Evolutionary conservation across 35 echinoderm and acorn worm species (phyloP), one percentile per base, ranked within the genome.

Genomic region (Acanthaster planci): DNA sequence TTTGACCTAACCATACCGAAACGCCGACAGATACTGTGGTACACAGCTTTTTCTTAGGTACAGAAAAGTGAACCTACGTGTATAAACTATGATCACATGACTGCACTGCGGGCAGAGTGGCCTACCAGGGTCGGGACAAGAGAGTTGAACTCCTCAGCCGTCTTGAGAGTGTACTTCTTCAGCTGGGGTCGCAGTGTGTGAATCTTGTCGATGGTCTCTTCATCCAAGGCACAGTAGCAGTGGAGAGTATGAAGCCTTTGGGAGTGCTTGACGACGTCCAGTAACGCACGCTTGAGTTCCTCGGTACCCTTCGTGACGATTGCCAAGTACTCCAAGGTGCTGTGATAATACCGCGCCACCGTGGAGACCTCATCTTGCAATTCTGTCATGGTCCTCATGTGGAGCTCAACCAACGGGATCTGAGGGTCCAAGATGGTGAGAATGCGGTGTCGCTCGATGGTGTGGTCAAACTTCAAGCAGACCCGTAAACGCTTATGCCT

Each of bases 161-260:
- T 93, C 47, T 90, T 87, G 34, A 97, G 77, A 4, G 91, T 97
- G 57, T 52, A 87, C 37, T 92, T 86, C 29, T 75, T 79, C 51
- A 97, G 77, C 22, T 79, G 39, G 8, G 94, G 91, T 9, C 88
- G 52, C 39, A 92, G 79, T 21, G 51, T 42, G 40, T 79, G 85
- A 19, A 97, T 87, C 22, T 39, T 78, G 19, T 37, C 37, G 37
- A 97, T 97, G 38, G 91, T 86, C 1, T 84, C 87, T n/a, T 82
- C 60, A 51, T 89, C 92, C 76, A 99, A 47, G 2, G 83, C 95
- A 54, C 96, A 94, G 68, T 91, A 99, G 84, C 96, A 99, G 51
- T 99, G 87, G 17, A 94, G 79, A 14, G 88, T 89, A 14, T 78
- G 80, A 38, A 99, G 81, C 44, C 86, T 86, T 15, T 30, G 55